These are phyloP conservation scores for Myrmophylax atrothorax DNA, from an alignment of 2,113 vertebrate genomes.

Conservation along the genomic window DNA sequence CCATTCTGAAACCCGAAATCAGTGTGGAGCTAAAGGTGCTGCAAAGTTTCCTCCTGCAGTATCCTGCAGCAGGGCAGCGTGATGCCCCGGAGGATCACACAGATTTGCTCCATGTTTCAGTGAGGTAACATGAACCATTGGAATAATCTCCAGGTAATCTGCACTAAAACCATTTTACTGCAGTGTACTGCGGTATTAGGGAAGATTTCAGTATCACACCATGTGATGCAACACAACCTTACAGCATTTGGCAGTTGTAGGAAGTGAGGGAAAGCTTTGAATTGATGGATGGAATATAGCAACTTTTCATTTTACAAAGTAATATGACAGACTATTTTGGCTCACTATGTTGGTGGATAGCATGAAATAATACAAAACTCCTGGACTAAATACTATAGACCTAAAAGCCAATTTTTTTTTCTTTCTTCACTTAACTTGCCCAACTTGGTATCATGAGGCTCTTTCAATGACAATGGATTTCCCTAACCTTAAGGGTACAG, in stretches of 20 bases:
- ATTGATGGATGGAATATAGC: neutral
- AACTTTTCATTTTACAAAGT: neutral
- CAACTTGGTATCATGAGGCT: neutral
- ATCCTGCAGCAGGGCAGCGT: neutral
- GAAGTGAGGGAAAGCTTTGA: neutral
- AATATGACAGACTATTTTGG: neutral
- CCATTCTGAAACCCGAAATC: neutral
- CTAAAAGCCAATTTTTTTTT: neutral
- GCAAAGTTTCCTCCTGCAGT: constrained; percentile 1
- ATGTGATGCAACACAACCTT: neutral
- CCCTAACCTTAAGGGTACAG: neutral
- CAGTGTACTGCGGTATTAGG: constrained; percentile 64
- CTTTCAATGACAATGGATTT: neutral
- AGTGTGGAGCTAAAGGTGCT: neutral
- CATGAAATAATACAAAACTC: neutral
- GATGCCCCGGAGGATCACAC: neutral
- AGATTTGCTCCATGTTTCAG: neutral
- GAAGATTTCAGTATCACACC: constrained; percentile 6
- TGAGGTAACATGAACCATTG: neutral
- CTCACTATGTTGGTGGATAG: neutral
- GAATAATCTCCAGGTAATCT: constrained; percentile 15
- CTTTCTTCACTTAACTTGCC: neutral
- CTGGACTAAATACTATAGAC: neutral
- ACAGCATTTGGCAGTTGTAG: neutral
- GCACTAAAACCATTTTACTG: constrained; percentile 51